These are phyloP conservation scores for Choristoneura rosaceana DNA, from an alignment of 2,888 invertebrate genomes.

Conservation along the genomic window DNA sequence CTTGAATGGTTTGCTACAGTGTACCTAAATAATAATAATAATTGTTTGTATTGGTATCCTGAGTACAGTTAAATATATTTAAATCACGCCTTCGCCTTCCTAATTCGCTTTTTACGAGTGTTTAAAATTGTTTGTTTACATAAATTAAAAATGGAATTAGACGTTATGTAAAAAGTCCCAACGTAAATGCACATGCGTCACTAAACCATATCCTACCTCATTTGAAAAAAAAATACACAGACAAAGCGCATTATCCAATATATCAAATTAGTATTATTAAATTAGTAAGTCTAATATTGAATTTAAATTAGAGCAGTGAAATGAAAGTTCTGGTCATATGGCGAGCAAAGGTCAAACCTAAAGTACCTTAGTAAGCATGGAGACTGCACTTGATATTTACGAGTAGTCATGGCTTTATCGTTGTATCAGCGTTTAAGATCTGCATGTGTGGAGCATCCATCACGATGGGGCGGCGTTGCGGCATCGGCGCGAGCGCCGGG, in stretches of 20 bases:
- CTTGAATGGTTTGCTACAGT: constrained; percentile 5
- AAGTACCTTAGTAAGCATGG: constrained; percentile 34
- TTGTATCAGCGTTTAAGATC: constrained; percentile 51
- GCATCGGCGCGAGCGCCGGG: constrained; percentile 67
- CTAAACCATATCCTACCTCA: too few species aligned
- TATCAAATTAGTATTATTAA: not conserved
- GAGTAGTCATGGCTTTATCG: constrained; percentile 59
- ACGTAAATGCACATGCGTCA: too few species aligned
- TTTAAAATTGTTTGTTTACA: not conserved
- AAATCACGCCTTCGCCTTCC: too few species aligned
- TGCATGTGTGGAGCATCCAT: constrained; percentile 59
- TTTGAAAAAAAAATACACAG: not conserved
- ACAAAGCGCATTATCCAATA: not conserved
- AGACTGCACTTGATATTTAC: constrained; percentile 54
- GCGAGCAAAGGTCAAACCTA: constrained; percentile 22
- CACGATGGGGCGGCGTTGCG: constrained; percentile 62
- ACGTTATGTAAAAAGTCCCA: not conserved
- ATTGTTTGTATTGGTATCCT: constrained; percentile 3
- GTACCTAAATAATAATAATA: not conserved
- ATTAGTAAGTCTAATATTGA: not conserved
- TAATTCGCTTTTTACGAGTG: not conserved
- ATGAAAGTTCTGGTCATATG: constrained; percentile 8
- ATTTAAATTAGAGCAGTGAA: not conserved
- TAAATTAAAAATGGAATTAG: not conserved
- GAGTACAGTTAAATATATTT: not conserved